Evolutionary conservation across 2,113 vertebrate genomes (phyloP).

Genomic region (Cavia porcellus): DNA sequence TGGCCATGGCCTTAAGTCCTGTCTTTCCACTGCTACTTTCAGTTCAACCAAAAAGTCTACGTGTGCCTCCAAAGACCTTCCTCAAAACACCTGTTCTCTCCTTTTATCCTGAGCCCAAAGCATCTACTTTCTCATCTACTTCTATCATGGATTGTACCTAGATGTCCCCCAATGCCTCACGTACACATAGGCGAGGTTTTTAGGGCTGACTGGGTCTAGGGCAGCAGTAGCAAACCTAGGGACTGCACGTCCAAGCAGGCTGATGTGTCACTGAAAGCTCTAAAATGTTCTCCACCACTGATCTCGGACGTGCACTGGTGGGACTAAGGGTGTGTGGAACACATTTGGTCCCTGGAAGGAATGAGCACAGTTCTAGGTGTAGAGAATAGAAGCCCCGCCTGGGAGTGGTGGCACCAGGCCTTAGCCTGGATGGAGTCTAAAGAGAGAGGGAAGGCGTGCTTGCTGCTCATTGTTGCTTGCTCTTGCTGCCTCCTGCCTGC

Average conservation of each 20-base stretch:
- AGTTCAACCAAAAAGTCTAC: background rate
- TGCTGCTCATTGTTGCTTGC: background rate
- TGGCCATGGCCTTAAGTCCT: background rate
- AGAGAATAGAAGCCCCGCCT: background rate
- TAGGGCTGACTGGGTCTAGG: background rate
- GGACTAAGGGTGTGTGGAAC: background rate
- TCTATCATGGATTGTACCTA: background rate
- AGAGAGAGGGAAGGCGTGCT: background rate
- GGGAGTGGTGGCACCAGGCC: background rate
- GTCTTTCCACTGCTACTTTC: background rate
- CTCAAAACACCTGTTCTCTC: background rate
- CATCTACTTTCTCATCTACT: background rate
- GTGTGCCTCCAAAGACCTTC: background rate
- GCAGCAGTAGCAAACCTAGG: background rate
- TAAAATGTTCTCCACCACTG: background rate
- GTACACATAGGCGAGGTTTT: background rate
- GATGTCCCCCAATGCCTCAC: background rate
- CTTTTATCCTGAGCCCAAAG: background rate
- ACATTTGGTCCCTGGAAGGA: background rate
- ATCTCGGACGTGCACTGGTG: background rate
- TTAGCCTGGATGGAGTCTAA: background rate
- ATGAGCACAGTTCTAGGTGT: background rate
- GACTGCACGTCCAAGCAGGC: background rate
- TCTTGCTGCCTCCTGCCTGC: background rate
- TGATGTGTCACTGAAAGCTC: background rate